Percentiles rank a stretch among this genome's conserved stretches.
phyloP scores from a whole-genome alignment of 2,888 invertebrate species.

The Sminthurinus aureus region DNA sequence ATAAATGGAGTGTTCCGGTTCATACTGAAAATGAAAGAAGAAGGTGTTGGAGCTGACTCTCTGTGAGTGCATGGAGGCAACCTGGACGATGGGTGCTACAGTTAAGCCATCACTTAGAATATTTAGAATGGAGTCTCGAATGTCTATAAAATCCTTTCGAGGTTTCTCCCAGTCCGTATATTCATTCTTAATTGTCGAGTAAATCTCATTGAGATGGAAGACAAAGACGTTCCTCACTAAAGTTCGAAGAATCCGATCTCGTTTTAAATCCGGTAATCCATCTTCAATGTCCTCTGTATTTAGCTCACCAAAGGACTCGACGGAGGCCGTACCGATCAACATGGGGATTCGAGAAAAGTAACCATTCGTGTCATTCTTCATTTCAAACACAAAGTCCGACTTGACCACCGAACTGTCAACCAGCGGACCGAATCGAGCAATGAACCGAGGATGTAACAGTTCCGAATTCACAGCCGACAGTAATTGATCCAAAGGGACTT shows the following conservation, averaged over 20 bases:
- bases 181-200: slow-evolving; percentile 85
- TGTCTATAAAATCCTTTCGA: slow-evolving; percentile 78
- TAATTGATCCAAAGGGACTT: slow-evolving; percentile 55
- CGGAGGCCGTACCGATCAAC: slow-evolving; percentile 56
- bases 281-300: slow-evolving; percentile 60
- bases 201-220: slow-evolving; percentile 87
- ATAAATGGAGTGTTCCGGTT: slow-evolving; percentile 79
- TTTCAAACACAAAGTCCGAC: slow-evolving; percentile 57
- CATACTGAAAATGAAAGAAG: slow-evolving; percentile 83
- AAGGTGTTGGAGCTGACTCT: slow-evolving; percentile 72
- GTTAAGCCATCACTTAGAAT: slow-evolving; percentile 81
- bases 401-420: slow-evolving; percentile 59
- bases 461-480: slow-evolving; percentile 53
- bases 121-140: slow-evolving; percentile 86
- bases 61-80: slow-evolving; percentile 70
- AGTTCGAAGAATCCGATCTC: slow-evolving; percentile 76
- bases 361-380: slow-evolving; percentile 56
- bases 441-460: slow-evolving; percentile 57
- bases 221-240: slow-evolving; percentile 87
- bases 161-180: slow-evolving; percentile 92
- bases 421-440: slow-evolving; percentile 57
- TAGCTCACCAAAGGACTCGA: slow-evolving; percentile 58
- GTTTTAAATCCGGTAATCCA: slow-evolving; percentile 60
- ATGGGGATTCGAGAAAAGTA: slow-evolving; percentile 57
- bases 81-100: slow-evolving; percentile 81